phyloP scores from a whole-genome alignment of 1,140 invertebrate genomes.

The Drosophila elegans region DNA sequence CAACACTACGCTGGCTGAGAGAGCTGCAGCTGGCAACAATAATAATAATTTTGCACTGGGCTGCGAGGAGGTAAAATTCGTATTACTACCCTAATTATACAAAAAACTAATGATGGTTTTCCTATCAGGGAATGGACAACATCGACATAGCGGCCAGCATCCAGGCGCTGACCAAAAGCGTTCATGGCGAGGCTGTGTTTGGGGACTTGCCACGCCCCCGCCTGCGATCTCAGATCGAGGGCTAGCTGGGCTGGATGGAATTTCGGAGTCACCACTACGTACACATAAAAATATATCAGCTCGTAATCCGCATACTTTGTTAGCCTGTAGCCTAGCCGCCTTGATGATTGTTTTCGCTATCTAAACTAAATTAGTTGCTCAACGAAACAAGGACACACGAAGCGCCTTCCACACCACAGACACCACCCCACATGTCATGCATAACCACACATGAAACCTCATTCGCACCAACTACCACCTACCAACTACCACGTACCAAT shows the following conservation, averaged over 20 bases:
- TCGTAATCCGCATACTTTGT: constrained; percentile 53
- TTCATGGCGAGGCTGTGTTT: constrained; percentile 93
- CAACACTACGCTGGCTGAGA: constrained; percentile 66
- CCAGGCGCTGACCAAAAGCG: constrained; percentile 93
- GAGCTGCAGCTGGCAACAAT: constrained; percentile 42
- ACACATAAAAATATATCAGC: constrained; percentile 62
- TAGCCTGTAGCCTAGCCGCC: constrained; percentile 36
- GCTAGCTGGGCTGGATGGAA: constrained; percentile 13
- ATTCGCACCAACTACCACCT: constrained; percentile 42
- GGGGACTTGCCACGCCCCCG: constrained; percentile 92
- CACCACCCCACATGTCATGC: constrained; percentile 1
- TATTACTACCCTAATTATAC: too few species aligned
- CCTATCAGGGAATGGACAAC: constrained; percentile 71
- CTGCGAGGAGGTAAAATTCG: constrained; percentile 65
- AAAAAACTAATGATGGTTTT: background rate
- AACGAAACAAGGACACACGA: constrained; percentile 48
- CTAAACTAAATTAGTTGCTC: constrained; percentile 80
- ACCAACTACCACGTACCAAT: constrained; percentile 45
- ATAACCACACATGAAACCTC: constrained; percentile 30
- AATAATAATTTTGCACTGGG: constrained; percentile 48
- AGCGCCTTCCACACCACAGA: constrained; percentile 43
- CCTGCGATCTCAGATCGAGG: constrained; percentile 92
- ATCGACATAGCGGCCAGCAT: constrained; percentile 94
- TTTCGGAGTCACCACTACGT: constrained; percentile 55
- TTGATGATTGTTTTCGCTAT: constrained; percentile 51